phyloP scores from a whole-genome alignment of 2,888 invertebrate species.

The Callinectes sapidus region DNA sequence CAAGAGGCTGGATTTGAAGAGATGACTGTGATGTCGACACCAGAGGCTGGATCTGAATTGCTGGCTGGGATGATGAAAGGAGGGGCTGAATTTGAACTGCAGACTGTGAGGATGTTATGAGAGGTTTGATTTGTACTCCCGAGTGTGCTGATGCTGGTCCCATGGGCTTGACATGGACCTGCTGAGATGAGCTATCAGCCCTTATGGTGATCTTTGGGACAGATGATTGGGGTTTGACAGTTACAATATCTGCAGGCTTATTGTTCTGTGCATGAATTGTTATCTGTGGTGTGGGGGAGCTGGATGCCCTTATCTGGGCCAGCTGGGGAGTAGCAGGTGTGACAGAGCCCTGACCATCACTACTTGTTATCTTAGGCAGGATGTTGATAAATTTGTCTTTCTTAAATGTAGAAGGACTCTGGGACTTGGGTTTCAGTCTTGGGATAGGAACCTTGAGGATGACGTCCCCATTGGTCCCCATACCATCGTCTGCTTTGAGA shows the following conservation, averaged over 20 bases:
- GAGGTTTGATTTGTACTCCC: slow-evolving; percentile 45
- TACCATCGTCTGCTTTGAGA: slow-evolving; percentile 48
- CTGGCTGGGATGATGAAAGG: slow-evolving; percentile 37
- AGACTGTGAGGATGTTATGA: slow-evolving; percentile 46
- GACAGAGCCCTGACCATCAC: slow-evolving; percentile 34
- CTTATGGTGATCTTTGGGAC: slow-evolving; percentile 63
- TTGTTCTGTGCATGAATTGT: slow-evolving; percentile 50
- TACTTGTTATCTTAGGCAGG: slow-evolving; percentile 56
- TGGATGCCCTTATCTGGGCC: not conserved
- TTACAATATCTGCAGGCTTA: slow-evolving; percentile 42
- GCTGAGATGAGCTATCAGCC: slow-evolving; percentile 40
- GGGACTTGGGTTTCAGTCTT: slow-evolving; percentile 61
- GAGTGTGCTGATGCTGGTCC: slow-evolving; percentile 36
- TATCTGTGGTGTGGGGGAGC: slow-evolving; percentile 60
- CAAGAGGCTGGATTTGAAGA: slow-evolving; percentile 48
- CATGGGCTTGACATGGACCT: slow-evolving; percentile 39
- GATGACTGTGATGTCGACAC: slow-evolving; percentile 47
- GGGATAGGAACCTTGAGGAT: slow-evolving; percentile 71
- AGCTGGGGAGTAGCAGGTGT: slow-evolving; percentile 40
- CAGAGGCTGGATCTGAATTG: slow-evolving; percentile 43
- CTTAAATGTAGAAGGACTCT: slow-evolving; percentile 22
- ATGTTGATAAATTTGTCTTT: slow-evolving; percentile 65
- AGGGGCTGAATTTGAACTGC: slow-evolving; percentile 47
- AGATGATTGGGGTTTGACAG: slow-evolving; percentile 36
- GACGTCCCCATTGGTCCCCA: slow-evolving; percentile 64